Conservation (phyloP, 2,113 vertebrate genomes). For the Limnothrissa miodon region DNA sequence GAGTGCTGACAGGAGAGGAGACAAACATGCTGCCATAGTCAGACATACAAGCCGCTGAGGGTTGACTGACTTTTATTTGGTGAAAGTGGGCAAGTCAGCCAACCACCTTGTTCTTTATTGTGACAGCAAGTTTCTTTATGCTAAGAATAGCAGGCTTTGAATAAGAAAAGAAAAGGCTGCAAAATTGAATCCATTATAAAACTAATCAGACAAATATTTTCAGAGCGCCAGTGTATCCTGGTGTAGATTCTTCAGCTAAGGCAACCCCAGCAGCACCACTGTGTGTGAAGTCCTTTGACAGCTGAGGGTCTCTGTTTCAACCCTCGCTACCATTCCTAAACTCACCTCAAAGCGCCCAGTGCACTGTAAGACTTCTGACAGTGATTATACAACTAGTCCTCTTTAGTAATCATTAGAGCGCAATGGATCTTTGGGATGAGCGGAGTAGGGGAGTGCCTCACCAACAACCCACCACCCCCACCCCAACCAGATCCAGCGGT, state of each 20-base stretch:
- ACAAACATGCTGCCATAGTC: background rate
- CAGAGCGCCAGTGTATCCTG: background rate
- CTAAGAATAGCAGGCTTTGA: background rate
- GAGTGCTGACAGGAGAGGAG: background rate
- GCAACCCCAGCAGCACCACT: background rate
- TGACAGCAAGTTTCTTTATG: background rate
- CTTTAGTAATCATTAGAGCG: background rate
- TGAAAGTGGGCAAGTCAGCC: too few relatives aligned
- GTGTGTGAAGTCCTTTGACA: background rate
- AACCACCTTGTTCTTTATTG: too few relatives aligned
- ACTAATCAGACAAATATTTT: background rate
- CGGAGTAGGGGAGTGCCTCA: too few relatives aligned
- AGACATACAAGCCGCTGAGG: background rate
- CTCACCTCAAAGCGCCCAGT: background rate
- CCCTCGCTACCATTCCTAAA: background rate
- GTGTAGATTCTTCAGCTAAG: background rate
- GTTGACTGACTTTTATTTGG: background rate
- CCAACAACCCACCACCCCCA: conserved; percentile 25
- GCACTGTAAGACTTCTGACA: background rate
- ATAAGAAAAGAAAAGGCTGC: background rate
- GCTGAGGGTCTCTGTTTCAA: background rate
- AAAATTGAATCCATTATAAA: background rate
- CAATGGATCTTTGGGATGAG: background rate
- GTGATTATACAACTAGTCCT: background rate
- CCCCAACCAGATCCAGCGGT: conserved; percentile 54